phyloP scores from a whole-genome alignment of 2,113 vertebrate genomes.

The Brevimyrus niger region DNA sequence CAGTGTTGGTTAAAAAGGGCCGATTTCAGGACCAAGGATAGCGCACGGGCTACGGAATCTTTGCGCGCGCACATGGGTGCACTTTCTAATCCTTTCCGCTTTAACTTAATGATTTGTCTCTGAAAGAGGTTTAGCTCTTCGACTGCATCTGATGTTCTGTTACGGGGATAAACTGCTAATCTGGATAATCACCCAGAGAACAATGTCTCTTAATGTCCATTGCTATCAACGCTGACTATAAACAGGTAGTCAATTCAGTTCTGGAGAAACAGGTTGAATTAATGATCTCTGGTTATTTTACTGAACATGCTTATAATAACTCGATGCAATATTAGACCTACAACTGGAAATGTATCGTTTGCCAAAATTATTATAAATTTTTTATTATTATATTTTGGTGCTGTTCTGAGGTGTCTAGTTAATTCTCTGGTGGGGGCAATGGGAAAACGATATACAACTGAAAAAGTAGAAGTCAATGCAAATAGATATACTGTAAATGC shows the following conservation, averaged over 20 bases:
- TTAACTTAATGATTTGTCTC: constrained; percentile 12
- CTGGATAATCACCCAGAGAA: constrained; percentile 16
- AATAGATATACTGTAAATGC: not conserved
- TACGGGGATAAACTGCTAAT: constrained; percentile 6
- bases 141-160: constrained; percentile 8
- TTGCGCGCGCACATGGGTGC: not conserved
- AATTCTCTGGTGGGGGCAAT: not conserved
- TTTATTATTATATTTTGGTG: not conserved
- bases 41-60: not conserved
- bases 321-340: not conserved
- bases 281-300: not conserved
- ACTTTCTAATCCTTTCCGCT: not conserved
- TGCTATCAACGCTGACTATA: not conserved
- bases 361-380: not conserved
- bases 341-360: not conserved
- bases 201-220: constrained; percentile 1
- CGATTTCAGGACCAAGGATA: constrained; percentile 50
- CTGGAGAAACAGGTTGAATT: not conserved
- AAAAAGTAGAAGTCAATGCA: not conserved
- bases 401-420: not conserved
- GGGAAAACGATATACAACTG: not conserved
- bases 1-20: not conserved
- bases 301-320: not conserved
- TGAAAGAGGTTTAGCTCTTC: constrained; percentile 22
- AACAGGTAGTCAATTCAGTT: not conserved